Percentiles rank a stretch among this genome's conserved stretches.
Conservation (phyloP, 1,140 invertebrate genomes). For the Semibalanus balanoides region DNA sequence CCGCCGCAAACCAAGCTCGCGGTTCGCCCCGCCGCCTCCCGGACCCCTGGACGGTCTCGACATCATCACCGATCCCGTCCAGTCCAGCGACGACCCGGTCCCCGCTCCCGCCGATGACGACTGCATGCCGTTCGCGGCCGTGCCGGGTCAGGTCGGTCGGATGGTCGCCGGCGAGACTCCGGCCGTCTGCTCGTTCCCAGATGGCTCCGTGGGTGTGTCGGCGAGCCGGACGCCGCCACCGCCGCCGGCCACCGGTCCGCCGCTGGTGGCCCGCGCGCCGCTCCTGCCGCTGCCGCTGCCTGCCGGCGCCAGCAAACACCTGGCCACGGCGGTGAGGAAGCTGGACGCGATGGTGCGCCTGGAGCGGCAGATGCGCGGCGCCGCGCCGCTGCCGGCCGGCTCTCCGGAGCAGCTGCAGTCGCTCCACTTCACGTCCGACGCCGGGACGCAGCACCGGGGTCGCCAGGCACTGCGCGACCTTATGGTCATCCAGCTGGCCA, state of each 20-base stretch:
- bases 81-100: too few relatives aligned
- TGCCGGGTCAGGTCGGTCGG: background rate
- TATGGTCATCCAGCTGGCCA: background rate
- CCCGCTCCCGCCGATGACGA: too few relatives aligned
- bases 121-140: background rate
- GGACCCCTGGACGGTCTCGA: too few relatives aligned
- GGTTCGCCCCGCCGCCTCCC: too few relatives aligned
- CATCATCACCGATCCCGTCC: too few relatives aligned
- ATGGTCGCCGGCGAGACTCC: background rate
- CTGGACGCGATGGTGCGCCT: background rate
- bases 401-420: background rate
- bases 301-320: too few relatives aligned
- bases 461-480: background rate
- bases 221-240: too few relatives aligned
- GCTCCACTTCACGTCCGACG: background rate
- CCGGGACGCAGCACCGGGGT: background rate
- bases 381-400: background rate
- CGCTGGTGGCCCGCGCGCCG: background rate
- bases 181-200: background rate
- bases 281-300: background rate
- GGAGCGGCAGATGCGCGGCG: background rate
- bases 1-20: too few relatives aligned
- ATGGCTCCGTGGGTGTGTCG: background rate
- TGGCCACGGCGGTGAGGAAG: background rate
- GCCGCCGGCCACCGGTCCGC: too few relatives aligned